These are phyloP conservation scores for Microctonus hyperodae DNA, from an alignment of 2,888 invertebrate genomes.

Conservation along the genomic window DNA sequence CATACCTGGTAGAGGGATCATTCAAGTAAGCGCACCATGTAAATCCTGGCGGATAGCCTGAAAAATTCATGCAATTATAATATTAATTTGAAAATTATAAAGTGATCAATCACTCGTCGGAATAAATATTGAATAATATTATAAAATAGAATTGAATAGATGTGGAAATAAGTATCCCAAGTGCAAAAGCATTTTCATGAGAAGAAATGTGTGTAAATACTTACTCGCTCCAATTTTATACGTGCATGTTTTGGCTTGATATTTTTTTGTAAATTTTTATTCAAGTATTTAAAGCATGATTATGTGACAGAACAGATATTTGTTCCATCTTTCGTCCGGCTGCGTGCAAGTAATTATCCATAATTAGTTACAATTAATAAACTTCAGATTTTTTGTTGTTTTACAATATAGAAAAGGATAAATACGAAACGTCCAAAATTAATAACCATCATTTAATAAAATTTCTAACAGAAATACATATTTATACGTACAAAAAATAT, in stretches of 20 bases:
- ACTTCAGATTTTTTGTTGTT: neutral
- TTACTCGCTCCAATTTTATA: constrained; percentile 28
- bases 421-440: constrained; percentile 28
- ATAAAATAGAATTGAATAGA: constrained; percentile 21
- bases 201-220: constrained; percentile 27
- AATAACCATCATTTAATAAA: constrained; percentile 41
- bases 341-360: constrained; percentile 59
- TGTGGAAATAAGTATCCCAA: constrained; percentile 1
- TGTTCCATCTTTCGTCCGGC: constrained; percentile 56
- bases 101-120: constrained; percentile 14
- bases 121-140: constrained; percentile 24
- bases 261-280: constrained; percentile 23
- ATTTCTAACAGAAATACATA: constrained; percentile 41
- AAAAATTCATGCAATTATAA: constrained; percentile 43
- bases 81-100: constrained; percentile 14
- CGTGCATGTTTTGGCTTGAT: neutral
- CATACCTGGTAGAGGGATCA: constrained; percentile 52
- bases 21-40: constrained; percentile 61
- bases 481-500: constrained; percentile 39
- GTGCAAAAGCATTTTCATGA: neutral
- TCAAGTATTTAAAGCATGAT: constrained; percentile 52
- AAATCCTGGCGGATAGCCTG: constrained; percentile 61
- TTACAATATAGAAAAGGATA: constrained; percentile 7
- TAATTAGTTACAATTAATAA: constrained; percentile 34
- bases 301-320: constrained; percentile 52